Percentiles rank a stretch among this genome's conserved stretches.
Evolutionary conservation across 2,797 vertebrate species (phyloP).

Genomic region (Naso thynnoides): DNA sequence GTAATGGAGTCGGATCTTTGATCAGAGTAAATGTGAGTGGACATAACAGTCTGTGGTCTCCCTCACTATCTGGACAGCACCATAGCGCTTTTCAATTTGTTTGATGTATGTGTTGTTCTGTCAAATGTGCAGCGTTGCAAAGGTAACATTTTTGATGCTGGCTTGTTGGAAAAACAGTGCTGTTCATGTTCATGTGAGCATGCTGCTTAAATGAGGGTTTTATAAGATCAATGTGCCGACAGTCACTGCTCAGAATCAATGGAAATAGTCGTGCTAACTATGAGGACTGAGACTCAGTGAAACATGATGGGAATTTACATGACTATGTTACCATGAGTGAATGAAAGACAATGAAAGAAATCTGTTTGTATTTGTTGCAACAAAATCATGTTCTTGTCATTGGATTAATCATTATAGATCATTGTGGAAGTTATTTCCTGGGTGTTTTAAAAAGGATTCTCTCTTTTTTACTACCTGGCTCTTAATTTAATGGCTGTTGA

Average conservation of each 20-base stretch:
- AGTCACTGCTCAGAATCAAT: constrained; percentile 31
- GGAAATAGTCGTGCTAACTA: constrained; percentile 6
- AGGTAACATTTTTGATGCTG: constrained; percentile 24
- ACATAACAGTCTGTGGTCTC: constrained; percentile 75
- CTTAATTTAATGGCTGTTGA: background rate
- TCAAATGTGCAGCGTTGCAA: constrained; percentile 51
- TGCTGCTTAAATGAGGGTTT: constrained; percentile 15
- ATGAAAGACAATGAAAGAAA: no score
- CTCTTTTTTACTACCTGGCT: background rate
- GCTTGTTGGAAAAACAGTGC: constrained; percentile 2
- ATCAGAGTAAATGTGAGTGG: constrained; percentile 76
- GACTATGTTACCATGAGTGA: no score
- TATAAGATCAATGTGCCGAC: constrained; percentile 26
- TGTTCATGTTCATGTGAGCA: constrained; percentile 26
- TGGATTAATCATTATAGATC: background rate
- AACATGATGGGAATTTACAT: constrained; percentile 27
- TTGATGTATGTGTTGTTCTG: constrained; percentile 63
- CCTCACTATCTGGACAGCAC: constrained; percentile 71
- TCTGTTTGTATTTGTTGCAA: no score
- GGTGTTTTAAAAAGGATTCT: background rate
- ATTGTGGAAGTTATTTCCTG: background rate
- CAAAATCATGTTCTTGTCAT: background rate
- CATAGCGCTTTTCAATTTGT: constrained; percentile 55
- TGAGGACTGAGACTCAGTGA: constrained; percentile 22
- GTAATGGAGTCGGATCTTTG: constrained; percentile 72